phyloP scores from a whole-genome alignment of 2,888 invertebrate species.

The Ectemnius lituratus region DNA sequence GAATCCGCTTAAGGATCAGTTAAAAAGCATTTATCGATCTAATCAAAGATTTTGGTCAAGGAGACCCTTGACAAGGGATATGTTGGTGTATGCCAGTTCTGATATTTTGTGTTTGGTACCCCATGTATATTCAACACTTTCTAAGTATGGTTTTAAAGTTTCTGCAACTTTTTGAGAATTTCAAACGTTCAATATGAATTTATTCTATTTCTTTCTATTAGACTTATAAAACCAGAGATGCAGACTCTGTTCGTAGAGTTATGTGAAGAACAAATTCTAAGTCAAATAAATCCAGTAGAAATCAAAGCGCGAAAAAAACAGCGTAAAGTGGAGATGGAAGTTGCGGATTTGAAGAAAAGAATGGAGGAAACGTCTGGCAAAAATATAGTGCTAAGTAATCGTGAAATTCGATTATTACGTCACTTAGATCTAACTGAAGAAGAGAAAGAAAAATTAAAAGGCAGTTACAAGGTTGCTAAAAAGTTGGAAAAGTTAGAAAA shows the following conservation, averaged over 20 bases:
- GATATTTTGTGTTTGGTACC: conserved; percentile 93
- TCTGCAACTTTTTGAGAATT: not conserved
- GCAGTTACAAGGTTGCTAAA: conserved; percentile 90
- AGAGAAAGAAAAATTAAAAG: conserved; percentile 94
- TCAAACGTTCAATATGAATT: conserved; percentile 8
- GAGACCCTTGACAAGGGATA: conserved; percentile 91
- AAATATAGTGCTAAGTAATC: conserved; percentile 93
- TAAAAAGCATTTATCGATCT: conserved; percentile 90
- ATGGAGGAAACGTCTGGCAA: conserved; percentile 87
- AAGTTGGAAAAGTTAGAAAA: conserved; percentile 94
- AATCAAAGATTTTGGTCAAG: conserved; percentile 95
- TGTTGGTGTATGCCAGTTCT: conserved; percentile 94
- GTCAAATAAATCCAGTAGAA: conserved; percentile 91
- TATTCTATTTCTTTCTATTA: conserved; percentile 60
- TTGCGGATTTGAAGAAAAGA: conserved; percentile 90
- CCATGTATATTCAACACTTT: conserved; percentile 87
- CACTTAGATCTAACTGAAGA: conserved; percentile 95
- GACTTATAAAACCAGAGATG: conserved; percentile 86
- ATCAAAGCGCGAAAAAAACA: conserved; percentile 93
- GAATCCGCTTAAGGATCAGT: conserved; percentile 94
- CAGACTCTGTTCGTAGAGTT: conserved; percentile 88
- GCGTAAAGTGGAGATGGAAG: conserved; percentile 94
- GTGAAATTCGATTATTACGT: conserved; percentile 92
- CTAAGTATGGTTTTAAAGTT: conserved; percentile 76
- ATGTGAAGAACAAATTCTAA: conserved; percentile 89